These are phyloP conservation scores for Bagarius yarrelli DNA, from an alignment of 2,113 vertebrate genomes.

Conservation along the genomic window DNA sequence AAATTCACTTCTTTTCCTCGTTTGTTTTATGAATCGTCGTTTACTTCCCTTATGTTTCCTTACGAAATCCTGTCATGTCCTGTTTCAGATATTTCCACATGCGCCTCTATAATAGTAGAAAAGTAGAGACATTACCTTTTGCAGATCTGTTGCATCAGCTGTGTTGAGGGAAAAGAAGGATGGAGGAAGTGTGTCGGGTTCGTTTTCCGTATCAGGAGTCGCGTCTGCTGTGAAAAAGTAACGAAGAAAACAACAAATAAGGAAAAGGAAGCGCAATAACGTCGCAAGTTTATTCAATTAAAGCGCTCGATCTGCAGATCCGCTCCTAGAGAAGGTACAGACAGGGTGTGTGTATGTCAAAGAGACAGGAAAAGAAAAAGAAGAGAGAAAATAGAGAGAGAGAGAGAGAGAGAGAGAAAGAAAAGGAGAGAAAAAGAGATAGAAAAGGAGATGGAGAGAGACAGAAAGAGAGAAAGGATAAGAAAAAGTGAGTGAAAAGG, in stretches of 20 bases:
- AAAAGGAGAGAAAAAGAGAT: background rate
- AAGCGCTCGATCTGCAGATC: background rate
- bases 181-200: background rate
- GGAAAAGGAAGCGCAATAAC: background rate
- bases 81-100: background rate
- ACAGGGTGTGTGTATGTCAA: slow-evolving; percentile 44
- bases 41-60: no score
- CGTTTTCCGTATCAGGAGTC: slow-evolving; percentile 1
- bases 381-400: no score
- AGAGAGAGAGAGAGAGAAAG: slow-evolving; percentile 4
- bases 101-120: background rate
- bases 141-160: slow-evolving; percentile 5
- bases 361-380: no score
- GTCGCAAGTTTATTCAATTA: slow-evolving; percentile 21
- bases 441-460: slow-evolving; percentile 16
- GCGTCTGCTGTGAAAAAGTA: background rate
- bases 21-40: no score
- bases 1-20: no score
- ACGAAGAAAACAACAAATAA: background rate
- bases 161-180: background rate
- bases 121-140: slow-evolving; percentile 9
- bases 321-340: no score
- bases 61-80: background rate
- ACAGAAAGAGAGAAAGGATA: no score
- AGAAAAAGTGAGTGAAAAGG: no score